A percentile compares a stretch with the other conserved stretches of the same genome.
phyloP scores from a whole-genome alignment of 2,113 vertebrate genomes.

The Lagenorhynchus albirostris region DNA sequence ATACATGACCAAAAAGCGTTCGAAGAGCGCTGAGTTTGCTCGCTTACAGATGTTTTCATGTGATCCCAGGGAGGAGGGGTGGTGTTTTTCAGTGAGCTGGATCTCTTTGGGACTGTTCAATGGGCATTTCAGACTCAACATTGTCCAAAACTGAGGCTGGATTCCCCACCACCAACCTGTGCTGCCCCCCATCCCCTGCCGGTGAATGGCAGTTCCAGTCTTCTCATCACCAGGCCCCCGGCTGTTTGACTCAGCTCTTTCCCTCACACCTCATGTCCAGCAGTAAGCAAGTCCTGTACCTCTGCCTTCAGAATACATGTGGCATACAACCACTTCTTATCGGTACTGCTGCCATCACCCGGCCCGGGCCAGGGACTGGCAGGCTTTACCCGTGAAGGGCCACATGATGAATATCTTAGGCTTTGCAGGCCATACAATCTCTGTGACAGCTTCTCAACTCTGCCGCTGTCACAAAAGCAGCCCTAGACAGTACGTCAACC shows the following conservation, averaged over 20 bases:
- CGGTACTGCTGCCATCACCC: neutral
- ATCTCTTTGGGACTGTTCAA: neutral
- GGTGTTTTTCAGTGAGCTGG: neutral
- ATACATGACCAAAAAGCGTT: too few species aligned
- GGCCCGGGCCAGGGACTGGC: neutral
- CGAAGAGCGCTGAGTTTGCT: neutral
- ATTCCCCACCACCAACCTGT: neutral
- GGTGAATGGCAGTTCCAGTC: neutral
- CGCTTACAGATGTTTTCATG: neutral
- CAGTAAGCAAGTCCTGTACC: neutral
- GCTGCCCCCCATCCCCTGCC: neutral
- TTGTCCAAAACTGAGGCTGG: neutral
- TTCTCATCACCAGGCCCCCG: too few species aligned
- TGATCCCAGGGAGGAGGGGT: neutral
- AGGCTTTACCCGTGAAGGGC: neutral
- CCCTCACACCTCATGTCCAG: neutral
- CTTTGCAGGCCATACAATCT: neutral
- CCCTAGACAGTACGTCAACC: fast-evolving
- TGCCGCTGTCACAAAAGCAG: neutral
- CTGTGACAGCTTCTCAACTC: too few species aligned
- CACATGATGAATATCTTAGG: too few species aligned
- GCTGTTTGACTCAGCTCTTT: neutral
- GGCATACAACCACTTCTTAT: neutral
- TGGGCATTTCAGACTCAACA: neutral
- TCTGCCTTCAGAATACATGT: neutral